A percentile compares a stretch with the other conserved stretches of the same genome.
Conservation (phyloP, 2,797 vertebrate genomes). For the Crypturellus tataupa region DNA sequence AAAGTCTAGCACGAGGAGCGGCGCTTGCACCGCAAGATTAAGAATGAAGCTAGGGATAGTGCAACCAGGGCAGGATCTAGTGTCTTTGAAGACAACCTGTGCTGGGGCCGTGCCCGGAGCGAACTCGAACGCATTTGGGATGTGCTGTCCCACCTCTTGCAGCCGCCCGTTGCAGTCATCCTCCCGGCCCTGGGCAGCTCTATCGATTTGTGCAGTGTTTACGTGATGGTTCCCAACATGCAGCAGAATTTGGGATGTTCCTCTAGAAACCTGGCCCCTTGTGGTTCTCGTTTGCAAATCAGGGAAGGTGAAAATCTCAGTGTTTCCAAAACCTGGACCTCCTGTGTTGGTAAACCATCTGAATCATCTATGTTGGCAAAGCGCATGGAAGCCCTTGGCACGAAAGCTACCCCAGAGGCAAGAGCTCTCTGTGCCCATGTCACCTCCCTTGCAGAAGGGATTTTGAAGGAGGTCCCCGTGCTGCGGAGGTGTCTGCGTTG, state of each 20-base stretch:
- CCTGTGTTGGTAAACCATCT: no score
- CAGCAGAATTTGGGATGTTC: neutral
- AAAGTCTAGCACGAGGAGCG: neutral
- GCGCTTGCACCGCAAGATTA: neutral
- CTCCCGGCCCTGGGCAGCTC: neutral
- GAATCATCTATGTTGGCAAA: neutral
- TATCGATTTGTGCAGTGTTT: neutral
- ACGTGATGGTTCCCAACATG: neutral
- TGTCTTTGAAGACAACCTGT: neutral
- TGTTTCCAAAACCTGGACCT: neutral
- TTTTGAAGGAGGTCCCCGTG: neutral
- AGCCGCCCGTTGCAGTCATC: no score
- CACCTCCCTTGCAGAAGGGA: rapidly evolving
- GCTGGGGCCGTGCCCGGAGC: neutral
- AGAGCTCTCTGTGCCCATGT: rapidly evolving
- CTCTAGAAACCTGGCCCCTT: rapidly evolving
- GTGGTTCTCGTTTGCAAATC: neutral
- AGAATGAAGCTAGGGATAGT: neutral
- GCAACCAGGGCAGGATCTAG: neutral
- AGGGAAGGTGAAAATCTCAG: neutral
- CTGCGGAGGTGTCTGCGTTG: neutral
- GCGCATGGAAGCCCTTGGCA: neutral
- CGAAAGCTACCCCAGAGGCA: neutral
- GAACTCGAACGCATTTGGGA: rapidly evolving
- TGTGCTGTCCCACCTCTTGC: rapidly evolving